These are phyloP conservation scores for Oxyruncus cristatus DNA, from an alignment of 2,113 vertebrate genomes.

Conservation along the genomic window DNA sequence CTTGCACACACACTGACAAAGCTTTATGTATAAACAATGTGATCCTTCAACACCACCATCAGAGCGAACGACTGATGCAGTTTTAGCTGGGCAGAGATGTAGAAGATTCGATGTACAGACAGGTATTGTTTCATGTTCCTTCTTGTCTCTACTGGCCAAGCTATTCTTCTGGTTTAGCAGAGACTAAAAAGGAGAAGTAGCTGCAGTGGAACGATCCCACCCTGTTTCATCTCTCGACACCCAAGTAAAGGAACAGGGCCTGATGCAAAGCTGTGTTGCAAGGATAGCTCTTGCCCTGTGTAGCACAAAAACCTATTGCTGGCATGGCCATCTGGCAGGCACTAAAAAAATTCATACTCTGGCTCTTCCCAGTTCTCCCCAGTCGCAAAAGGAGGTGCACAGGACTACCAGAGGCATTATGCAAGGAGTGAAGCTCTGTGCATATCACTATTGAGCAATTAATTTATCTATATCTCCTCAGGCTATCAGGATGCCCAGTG, in stretches of 20 bases:
- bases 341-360: neutral
- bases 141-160: neutral
- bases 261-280: neutral
- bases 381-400: neutral
- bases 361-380: neutral
- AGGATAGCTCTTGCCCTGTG: neutral
- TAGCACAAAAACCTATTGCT: neutral
- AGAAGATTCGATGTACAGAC: neutral
- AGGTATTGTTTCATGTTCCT: neutral
- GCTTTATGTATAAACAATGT: neutral
- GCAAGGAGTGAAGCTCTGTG: neutral
- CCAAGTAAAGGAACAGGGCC: neutral
- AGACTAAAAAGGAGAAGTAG: neutral
- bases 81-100: neutral
- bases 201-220: neutral
- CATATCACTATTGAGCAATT: neutral
- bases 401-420: neutral
- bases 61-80: neutral
- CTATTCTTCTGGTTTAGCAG: neutral
- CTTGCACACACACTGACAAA: neutral
- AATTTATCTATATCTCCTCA: slow-evolving; percentile 21
- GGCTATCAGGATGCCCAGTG: neutral
- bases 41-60: neutral
- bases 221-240: neutral
- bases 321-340: neutral